Percentiles rank a stretch among this genome's conserved stretches.
phyloP scores from a whole-genome alignment of 2,797 vertebrate species.

The Remorina albescens region DNA sequence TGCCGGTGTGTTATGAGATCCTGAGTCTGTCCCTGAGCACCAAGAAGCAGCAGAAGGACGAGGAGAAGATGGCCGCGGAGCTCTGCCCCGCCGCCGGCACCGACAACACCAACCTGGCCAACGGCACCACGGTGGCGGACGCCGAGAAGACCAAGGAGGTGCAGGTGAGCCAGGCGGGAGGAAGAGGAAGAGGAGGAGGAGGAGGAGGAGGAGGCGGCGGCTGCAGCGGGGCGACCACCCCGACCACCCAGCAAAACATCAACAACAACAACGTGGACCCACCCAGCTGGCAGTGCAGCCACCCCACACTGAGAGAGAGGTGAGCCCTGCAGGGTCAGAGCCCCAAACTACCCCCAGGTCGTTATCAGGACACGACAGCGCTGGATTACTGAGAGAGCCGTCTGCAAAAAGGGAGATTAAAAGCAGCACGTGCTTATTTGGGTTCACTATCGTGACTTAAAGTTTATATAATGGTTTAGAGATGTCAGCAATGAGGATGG shows the following conservation, averaged over 20 bases:
- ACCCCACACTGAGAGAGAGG: conserved; percentile 96
- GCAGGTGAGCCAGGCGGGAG: conserved; percentile 84
- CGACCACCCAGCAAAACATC: conserved; percentile 88
- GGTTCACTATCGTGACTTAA: neutral
- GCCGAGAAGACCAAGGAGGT: conserved; percentile 86
- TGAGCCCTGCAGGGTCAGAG: conserved; percentile 47
- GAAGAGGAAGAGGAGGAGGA: too few relatives aligned
- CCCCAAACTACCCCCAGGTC: neutral
- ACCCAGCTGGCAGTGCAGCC: conserved; percentile 91
- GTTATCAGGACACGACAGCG: neutral
- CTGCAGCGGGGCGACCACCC: conserved; percentile 78
- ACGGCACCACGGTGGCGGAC: conserved; percentile 81
- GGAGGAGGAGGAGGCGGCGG: too few relatives aligned
- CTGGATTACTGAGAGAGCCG: too few relatives aligned
- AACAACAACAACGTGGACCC: conserved; percentile 94
- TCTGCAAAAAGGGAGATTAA: too few relatives aligned
- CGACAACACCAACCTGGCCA: conserved; percentile 86
- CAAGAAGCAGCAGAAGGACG: conserved; percentile 50
- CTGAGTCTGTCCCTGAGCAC: conserved; percentile 85
- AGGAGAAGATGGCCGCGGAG: conserved; percentile 94
- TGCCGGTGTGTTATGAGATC: conserved; percentile 88
- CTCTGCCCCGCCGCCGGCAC: conserved; percentile 85
- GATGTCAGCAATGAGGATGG: too few relatives aligned
- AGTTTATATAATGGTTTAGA: neutral
- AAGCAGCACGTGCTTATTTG: neutral